Evolutionary conservation across 2,888 invertebrate species (phyloP).

Genomic region (Noctua janthina): DNA sequence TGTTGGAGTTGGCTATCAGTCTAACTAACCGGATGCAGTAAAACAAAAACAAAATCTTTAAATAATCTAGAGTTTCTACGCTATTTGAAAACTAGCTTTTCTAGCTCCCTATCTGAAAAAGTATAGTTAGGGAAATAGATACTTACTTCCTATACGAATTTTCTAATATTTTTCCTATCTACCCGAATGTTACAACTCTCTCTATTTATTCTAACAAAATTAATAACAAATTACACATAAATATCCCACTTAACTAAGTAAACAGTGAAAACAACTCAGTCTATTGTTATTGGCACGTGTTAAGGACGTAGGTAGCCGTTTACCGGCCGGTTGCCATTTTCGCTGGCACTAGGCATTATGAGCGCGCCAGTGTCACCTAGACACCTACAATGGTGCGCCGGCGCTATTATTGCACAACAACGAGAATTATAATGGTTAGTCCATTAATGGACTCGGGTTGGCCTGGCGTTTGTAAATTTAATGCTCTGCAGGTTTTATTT

Average conservation of each 20-base stretch:
- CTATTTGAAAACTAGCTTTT: no score
- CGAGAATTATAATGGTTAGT: conserved; percentile 60
- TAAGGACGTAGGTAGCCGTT: conserved; percentile 44
- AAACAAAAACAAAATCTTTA: no score
- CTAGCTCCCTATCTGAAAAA: neutral
- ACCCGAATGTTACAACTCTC: neutral
- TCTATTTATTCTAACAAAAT: neutral
- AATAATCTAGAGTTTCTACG: no score
- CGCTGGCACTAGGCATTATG: conserved; percentile 21
- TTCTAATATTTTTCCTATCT: neutral
- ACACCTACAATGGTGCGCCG: conserved; percentile 54
- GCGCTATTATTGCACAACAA: conserved; percentile 58
- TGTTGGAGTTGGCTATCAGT: no score
- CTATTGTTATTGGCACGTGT: conserved; percentile 53
- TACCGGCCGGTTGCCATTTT: conserved; percentile 46
- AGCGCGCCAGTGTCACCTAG: conserved; percentile 55
- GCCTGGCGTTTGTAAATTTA: conserved; percentile 15
- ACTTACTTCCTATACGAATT: neutral
- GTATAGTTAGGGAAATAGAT: neutral
- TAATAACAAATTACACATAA: conserved; percentile 4
- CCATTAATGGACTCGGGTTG: conserved; percentile 52
- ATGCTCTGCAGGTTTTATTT: neutral
- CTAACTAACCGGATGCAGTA: no score
- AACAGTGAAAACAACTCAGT: conserved; percentile 31
- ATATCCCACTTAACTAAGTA: conserved; percentile 15